These are phyloP conservation scores for Drosophila meridiana DNA, from an alignment of 2,888 invertebrate species.

Conservation along the genomic window DNA sequence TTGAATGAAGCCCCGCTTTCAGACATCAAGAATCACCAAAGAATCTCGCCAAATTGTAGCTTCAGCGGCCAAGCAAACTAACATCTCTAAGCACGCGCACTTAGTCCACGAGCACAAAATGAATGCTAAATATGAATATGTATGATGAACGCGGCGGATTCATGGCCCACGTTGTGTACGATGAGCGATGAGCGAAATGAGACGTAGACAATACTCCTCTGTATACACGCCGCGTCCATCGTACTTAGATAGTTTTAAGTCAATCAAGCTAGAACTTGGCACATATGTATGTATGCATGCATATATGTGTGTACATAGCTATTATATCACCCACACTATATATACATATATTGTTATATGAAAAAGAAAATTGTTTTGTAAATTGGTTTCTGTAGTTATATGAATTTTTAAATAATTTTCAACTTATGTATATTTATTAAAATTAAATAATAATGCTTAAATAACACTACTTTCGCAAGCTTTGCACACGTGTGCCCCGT, in stretches of 20 bases:
- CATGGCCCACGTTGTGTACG: not conserved
- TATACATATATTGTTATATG: constrained; percentile 4
- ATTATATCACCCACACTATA: not conserved
- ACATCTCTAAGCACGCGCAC: constrained; percentile 3
- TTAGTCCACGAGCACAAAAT: not conserved
- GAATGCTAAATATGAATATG: constrained; percentile 7
- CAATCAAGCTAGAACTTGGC: constrained; percentile 23
- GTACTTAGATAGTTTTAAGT: constrained; percentile 21
- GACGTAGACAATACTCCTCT: not conserved
- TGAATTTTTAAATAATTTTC: constrained; percentile 11
- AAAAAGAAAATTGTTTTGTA: constrained; percentile 5
- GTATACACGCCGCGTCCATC: constrained; percentile 13
- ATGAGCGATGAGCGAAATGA: not conserved
- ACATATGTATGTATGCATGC: not conserved
- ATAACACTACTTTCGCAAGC: constrained; percentile 7
- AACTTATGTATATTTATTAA: constrained; percentile 22
- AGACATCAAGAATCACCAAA: constrained; percentile 47
- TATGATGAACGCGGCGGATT: not conserved
- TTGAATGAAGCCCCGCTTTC: constrained; percentile 19
- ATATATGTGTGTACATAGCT: not conserved
- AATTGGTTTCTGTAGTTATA: constrained; percentile 16
- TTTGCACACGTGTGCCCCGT: not conserved
- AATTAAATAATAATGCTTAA: constrained; percentile 14
- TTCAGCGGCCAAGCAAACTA: constrained; percentile 54
- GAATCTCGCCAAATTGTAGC: constrained; percentile 57